Evolutionary conservation across 2,113 vertebrate genomes (phyloP), one percentile per base, ranked within the genome.

Genomic region (Coracopsis vasa): DNA sequence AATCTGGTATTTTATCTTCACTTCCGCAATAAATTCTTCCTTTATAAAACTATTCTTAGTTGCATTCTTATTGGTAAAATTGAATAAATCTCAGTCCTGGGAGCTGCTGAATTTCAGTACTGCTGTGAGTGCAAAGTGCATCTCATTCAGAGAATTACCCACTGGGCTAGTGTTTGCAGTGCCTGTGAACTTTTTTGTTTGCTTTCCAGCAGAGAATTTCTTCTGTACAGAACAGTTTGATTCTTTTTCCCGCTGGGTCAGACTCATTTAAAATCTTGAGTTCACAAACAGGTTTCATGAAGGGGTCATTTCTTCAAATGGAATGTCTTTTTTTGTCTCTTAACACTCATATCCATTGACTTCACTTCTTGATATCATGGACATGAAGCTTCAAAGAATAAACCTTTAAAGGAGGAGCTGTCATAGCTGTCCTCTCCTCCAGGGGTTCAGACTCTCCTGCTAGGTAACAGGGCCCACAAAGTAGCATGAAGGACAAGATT

Each of bases 91-190:
- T 95, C 58, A 93, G 89, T 92, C 61, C 74, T 75, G 56, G 82
- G 61, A 94, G 85, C 92, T 80, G 78, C 86, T 89, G 90, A 80
- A 92, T 95, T 92, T 95, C 94, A 90, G 85, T 80, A 87, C 94
- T 94, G 90, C 96, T 96, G 96, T 94, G 95, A 97, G 96, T 94
- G 94, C 96, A 94, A 95, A 97, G 96, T 93, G 92, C 93, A 95
- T 95, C 94, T 91, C 62, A 95, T 95, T 97, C 90, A 93, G 90
- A 93, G 94, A 83, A 95, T 88, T 96, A 94, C 92, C 95, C 82
- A 96, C 94, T 94, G 95, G 92, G 95, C 77, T 94, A 94, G 37
- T 90, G 90, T 94, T 96, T 95, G 95, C 90, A 94, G 72, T 86
- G 92, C 78, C 93, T 97, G 92, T 96, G 95, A 97, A 97, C 94